phyloP scores from a whole-genome alignment of 2,888 invertebrate genomes.

The Schizaphis graminum region DNA sequence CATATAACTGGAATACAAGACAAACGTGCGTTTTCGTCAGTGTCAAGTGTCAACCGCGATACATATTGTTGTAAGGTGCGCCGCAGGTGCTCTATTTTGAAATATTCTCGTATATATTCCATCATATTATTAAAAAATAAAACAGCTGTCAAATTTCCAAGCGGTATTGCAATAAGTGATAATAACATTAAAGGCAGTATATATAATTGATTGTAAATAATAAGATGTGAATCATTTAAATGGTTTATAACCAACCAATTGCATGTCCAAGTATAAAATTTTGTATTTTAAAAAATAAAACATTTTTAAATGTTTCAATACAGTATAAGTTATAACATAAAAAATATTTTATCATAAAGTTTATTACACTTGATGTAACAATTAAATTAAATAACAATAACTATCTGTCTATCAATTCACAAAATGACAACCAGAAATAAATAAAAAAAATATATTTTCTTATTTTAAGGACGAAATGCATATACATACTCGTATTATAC shows the following conservation, averaged over 20 bases:
- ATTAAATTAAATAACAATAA: too few species aligned
- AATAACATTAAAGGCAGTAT: background rate
- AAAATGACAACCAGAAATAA: too few species aligned
- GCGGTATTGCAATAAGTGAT: background rate
- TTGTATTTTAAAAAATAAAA: background rate
- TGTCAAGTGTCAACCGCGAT: background rate
- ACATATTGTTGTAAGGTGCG: background rate
- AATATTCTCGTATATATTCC: background rate
- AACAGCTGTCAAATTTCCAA: background rate
- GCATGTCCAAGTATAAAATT: background rate
- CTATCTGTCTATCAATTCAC: too few species aligned
- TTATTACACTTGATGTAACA: too few species aligned
- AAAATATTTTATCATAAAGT: background rate
- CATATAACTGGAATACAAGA: background rate
- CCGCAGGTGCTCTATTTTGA: background rate
- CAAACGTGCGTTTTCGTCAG: background rate
- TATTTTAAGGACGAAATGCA: too few species aligned
- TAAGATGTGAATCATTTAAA: background rate
- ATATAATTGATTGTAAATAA: background rate
- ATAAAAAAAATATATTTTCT: too few species aligned
- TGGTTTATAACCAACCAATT: background rate
- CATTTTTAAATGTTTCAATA: background rate
- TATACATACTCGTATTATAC: too few species aligned
- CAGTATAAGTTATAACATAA: background rate
- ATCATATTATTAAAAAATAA: background rate